Evolutionary conservation across 1,140 invertebrate species (phyloP), one percentile per base, ranked within the genome.

Genomic region (Mactra quadrangularis): DNA sequence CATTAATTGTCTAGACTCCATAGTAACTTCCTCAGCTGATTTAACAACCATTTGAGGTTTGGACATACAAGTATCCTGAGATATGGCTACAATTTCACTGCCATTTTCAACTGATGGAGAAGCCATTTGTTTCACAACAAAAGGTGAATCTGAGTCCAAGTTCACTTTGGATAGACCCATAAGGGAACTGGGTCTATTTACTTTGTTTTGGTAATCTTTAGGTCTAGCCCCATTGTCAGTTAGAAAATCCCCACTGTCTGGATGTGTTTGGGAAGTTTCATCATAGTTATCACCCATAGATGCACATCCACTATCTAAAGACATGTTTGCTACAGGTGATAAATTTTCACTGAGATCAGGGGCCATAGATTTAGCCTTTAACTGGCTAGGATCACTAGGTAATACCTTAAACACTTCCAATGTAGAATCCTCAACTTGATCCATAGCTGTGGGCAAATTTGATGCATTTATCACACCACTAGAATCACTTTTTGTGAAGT

Each of bases 221-320:
- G 79, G 84, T 76, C 79, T 82, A n/a, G 79, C 79, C 17, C 84
- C 84, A 45, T 7, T 52, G 22, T 66, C 62, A 53, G 22, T 38
- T 38, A 76, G 50, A 64, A 35, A 0, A 13, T 35, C 52, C 33
- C 29, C 38, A 35, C n/a, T 7, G 35, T 68, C 64, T 47, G 7
- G 50, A 33, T 4, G 13, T 19, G 53, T 15, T 27, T 45, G 50
- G 17, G 52, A 31, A 57, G 1, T 55, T 6, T 64, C 47, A 31
- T 57, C 53, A 41, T 31, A 25, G 33, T 66, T 60, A 33, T 81
- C 64, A 59, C 33, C 57, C 35, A 81, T 55, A 15, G 77, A 81
- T 22, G 77, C 64, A 81, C 66, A 68, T 70, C 77, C 77, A 81
- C 77, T 81, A 25, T 81, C 77, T 22, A 81, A 27, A 27, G 77